Percentiles rank a stretch among this genome's conserved stretches.
phyloP scores from a whole-genome alignment of 2,113 vertebrate genomes.

The Psittacula cyanocephala region DNA sequence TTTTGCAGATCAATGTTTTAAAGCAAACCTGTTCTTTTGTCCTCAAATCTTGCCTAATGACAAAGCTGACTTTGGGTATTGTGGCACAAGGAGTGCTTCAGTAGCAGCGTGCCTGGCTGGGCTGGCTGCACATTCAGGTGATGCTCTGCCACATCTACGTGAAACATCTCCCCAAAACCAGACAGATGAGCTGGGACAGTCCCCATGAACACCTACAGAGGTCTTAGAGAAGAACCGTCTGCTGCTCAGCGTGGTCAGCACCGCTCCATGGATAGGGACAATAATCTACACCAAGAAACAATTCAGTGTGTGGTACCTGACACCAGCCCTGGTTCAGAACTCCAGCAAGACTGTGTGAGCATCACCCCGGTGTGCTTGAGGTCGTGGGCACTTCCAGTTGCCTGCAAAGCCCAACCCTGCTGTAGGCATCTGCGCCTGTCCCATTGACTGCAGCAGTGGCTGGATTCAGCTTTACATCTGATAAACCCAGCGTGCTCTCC shows the following conservation, averaged over 20 bases:
- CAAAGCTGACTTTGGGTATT: not conserved
- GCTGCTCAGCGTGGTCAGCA: not conserved
- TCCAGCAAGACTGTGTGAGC: not conserved
- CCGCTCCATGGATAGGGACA: not conserved
- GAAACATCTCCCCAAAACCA: not conserved
- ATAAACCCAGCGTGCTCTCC: accelerated
- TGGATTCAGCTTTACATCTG: not conserved
- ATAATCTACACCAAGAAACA: not conserved
- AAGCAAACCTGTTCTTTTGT: not conserved
- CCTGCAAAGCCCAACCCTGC: not conserved
- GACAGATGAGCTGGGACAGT: accelerated
- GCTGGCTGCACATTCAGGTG: not conserved
- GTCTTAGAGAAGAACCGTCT: accelerated
- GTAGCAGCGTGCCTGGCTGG: not conserved
- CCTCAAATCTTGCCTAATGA: not conserved
- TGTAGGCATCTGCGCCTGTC: not conserved
- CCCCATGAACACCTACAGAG: not conserved
- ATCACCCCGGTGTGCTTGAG: accelerated
- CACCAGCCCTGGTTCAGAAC: not conserved
- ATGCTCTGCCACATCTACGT: not conserved
- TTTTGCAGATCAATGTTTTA: conserved; percentile 25
- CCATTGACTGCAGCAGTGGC: accelerated
- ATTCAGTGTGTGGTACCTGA: not conserved
- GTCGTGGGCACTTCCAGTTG: not conserved
- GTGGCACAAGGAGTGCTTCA: not conserved